Conservation (phyloP, 2,888 invertebrate genomes). For the Lasioglossum pauxillum region DNA sequence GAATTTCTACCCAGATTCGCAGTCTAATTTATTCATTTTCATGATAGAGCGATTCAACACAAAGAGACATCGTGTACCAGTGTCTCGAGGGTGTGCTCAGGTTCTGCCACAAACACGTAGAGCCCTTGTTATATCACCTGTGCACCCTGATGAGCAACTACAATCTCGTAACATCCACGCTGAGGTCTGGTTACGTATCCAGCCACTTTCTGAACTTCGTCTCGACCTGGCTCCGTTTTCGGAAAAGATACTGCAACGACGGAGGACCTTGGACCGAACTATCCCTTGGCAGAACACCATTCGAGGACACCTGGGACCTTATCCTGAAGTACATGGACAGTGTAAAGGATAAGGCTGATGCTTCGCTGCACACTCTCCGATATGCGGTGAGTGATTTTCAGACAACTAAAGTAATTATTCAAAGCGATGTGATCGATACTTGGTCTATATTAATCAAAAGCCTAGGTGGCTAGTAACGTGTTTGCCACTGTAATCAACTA, state of each 20-base stretch:
- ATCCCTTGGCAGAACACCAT: constrained; percentile 55
- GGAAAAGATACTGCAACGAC: constrained; percentile 44
- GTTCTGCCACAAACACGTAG: constrained; percentile 46
- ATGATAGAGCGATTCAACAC: constrained; percentile 36
- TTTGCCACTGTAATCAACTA: neutral
- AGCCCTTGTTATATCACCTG: constrained; percentile 49
- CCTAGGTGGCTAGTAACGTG: neutral
- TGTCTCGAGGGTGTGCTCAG: constrained; percentile 56
- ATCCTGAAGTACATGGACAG: constrained; percentile 38
- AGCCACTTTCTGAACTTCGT: constrained; percentile 63
- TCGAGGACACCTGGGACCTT: constrained; percentile 49
- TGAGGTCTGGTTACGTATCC: constrained; percentile 28
- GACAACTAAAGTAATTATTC: neutral
- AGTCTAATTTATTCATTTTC: neutral
- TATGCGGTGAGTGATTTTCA: constrained; percentile 42
- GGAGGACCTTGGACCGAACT: constrained; percentile 47
- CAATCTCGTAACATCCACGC: constrained; percentile 38
- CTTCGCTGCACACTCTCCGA: constrained; percentile 31
- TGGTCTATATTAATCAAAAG: neutral
- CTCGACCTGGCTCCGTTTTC: constrained; percentile 62
- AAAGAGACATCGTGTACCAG: constrained; percentile 53
- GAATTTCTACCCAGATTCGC: neutral
- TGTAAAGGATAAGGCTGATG: neutral
- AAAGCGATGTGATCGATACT: neutral
- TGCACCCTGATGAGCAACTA: constrained; percentile 61